These are phyloP conservation scores for Rynchops niger DNA, from an alignment of 2,113 vertebrate genomes.

Conservation along the genomic window DNA sequence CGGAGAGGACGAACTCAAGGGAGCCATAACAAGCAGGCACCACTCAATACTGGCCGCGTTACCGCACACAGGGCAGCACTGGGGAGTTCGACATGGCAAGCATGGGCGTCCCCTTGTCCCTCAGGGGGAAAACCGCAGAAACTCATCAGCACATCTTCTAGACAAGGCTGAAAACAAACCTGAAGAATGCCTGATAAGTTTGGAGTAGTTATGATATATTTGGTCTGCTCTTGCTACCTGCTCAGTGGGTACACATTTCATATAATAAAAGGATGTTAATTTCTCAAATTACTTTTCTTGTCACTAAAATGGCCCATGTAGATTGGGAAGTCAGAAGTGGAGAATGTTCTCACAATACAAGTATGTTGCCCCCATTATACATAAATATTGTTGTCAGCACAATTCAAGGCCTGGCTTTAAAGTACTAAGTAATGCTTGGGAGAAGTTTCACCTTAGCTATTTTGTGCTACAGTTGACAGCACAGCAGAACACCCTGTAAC, in stretches of 20 bases:
- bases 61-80: neutral
- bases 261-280: neutral
- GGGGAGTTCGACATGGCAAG: fast-evolving
- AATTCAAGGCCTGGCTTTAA: neutral
- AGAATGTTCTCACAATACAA: neutral
- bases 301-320: neutral
- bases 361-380: neutral
- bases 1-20: fast-evolving
- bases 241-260: neutral
- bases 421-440: neutral
- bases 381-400: neutral
- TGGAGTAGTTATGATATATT: neutral
- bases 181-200: neutral
- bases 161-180: neutral
- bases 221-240: neutral
- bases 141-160: neutral
- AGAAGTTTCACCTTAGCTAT: neutral
- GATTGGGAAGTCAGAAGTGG: neutral
- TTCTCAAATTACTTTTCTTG: neutral
- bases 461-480: neutral
- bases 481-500: neutral
- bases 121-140: neutral
- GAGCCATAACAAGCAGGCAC: neutral
- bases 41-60: neutral
- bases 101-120: fast-evolving